Conservation (phyloP, 2,888 invertebrate genomes). For the Caenorhabditis sinica region DNA sequence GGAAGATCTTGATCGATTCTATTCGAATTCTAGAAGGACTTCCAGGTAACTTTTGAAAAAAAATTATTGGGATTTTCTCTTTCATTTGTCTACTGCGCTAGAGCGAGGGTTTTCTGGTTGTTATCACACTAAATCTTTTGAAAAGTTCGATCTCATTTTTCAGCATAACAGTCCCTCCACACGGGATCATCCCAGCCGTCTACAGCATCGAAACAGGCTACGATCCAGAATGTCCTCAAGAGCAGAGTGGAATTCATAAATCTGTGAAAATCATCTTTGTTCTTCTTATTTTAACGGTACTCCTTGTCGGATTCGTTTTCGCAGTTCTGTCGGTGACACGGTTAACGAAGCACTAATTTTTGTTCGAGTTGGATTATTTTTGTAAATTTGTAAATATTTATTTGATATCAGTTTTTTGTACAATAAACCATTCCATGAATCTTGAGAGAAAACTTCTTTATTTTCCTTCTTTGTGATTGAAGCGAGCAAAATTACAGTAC, state of each 20-base stretch:
- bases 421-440: too few relatives aligned
- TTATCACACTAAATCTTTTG: too few relatives aligned
- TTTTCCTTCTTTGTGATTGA: neutral
- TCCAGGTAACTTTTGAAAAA: constrained; percentile 42
- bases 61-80: neutral
- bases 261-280: constrained; percentile 57
- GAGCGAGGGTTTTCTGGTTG: too few relatives aligned
- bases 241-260: constrained; percentile 43
- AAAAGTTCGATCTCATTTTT: neutral
- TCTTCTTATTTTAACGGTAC: constrained; percentile 46
- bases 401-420: too few relatives aligned
- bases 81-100: too few relatives aligned
- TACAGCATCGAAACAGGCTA: constrained; percentile 48
- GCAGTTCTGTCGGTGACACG: constrained; percentile 50
- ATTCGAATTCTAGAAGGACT: constrained; percentile 35
- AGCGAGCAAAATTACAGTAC: too few relatives aligned
- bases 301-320: constrained; percentile 57
- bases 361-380: neutral
- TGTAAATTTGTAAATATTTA: constrained; percentile 9
- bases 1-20: constrained; percentile 50
- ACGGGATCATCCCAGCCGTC: constrained; percentile 53
- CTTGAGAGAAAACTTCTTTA: too few relatives aligned
- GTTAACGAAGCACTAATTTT: constrained; percentile 29
- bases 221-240: constrained; percentile 19
- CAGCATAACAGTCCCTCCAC: constrained; percentile 52